phyloP scores from a whole-genome alignment of 2,113 vertebrate species.

The Arothron firmamentum region DNA sequence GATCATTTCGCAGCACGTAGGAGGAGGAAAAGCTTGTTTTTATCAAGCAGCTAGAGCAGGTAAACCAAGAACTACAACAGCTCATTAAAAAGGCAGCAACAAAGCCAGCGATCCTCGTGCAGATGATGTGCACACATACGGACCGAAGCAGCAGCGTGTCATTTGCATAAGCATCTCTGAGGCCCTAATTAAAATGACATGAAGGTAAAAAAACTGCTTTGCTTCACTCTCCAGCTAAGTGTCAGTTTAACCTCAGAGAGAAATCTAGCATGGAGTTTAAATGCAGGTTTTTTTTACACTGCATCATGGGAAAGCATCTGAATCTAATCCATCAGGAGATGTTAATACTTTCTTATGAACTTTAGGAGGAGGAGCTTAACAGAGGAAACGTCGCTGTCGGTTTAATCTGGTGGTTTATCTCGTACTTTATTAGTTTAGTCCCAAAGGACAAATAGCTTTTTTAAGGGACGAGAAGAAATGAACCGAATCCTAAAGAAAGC shows the following conservation, averaged over 20 bases:
- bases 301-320: not conserved
- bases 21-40: too few relatives aligned
- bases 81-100: too few relatives aligned
- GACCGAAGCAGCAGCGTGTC: not conserved
- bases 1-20: too few relatives aligned
- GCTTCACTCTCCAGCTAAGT: constrained; percentile 26
- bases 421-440: too few relatives aligned
- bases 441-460: not conserved
- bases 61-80: too few relatives aligned
- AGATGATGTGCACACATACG: not conserved
- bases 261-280: constrained; percentile 6
- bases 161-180: constrained; percentile 18
- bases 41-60: too few relatives aligned
- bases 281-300: not conserved
- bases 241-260: constrained; percentile 32
- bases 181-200: constrained; percentile 29
- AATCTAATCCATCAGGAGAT: not conserved
- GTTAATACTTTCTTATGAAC: not conserved
- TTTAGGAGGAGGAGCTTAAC: too few relatives aligned
- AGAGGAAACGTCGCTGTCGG: too few relatives aligned
- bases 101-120: not conserved
- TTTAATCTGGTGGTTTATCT: too few relatives aligned
- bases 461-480: not conserved
- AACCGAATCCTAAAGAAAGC: not conserved
- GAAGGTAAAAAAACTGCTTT: constrained; percentile 24